Base-by-base conservation (phyloP, 2,888 invertebrate genomes). In the Abscondita cerata region DNA sequence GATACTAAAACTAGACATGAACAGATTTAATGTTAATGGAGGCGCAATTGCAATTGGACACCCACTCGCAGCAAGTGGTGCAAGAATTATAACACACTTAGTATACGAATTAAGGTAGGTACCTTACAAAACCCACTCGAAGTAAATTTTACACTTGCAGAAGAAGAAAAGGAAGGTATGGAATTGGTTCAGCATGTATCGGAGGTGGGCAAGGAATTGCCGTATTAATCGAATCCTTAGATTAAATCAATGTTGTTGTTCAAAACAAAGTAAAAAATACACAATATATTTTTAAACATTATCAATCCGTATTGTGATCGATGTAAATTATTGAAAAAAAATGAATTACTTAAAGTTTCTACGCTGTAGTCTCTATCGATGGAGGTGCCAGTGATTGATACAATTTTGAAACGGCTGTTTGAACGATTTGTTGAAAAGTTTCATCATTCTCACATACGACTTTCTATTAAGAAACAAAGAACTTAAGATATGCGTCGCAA, bases 131-230 rank as follows among this genome's bases (percentile, higher is more conserved):
- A n/a, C n/a, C n/a, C n/a, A n/a, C n/a, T n/a, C n/a, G n/a, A n/a
- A n/a, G n/a, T n/a, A n/a, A n/a, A n/a, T n/a, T n/a, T n/a, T n/a
- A n/a, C 3, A 36, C 11, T n/a, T 60, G 52, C 61, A 95, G 96
- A 81, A 89, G 95, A 67, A 89, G 91, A 66, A 89, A 91, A 47
- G 86, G 89, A 19, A 96, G 95, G 80, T 87, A 91, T 62, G 97
- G 89, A 31, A 90, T 99, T 76, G 98, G 98, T 8, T 91, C 97
- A 0, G 98, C 98, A 0, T 99, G 98, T 80, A 98, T 99, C 81
- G 98, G 98, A 20, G 98, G 98, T 44, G 98, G 98, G 1, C 98
- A 98, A 82, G 98, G 98, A 62, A 98, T 99, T 75, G 96, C 98
- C 1, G 74, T 99, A 11, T 84, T 99, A 77, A 77, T 98, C 44